A percentile compares a stretch with the other conserved stretches of the same genome.
Conservation (phyloP, 2,888 invertebrate genomes). For the Dicranocentrus wangi region DNA sequence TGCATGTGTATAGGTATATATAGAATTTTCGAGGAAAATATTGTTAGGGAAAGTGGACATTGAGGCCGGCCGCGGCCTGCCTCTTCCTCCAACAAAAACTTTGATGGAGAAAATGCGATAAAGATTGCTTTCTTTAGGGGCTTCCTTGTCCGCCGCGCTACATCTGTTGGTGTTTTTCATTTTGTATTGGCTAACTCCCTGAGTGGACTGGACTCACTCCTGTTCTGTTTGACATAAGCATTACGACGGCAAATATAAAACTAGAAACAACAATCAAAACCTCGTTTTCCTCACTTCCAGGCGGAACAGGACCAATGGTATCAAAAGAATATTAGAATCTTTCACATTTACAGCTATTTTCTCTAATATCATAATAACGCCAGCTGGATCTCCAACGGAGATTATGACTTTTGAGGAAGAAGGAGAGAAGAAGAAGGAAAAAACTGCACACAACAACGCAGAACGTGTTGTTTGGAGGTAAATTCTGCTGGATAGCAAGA, state of each 20-base stretch:
- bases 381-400: conserved; percentile 40
- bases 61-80: conserved; percentile 6
- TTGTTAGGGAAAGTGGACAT: conserved; percentile 34
- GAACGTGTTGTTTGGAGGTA: background rate
- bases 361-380: conserved; percentile 58
- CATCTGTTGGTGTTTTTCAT: conserved; percentile 51
- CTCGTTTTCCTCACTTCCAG: conserved; percentile 51
- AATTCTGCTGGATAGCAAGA: background rate
- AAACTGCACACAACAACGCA: background rate
- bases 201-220: background rate
- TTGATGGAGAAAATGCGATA: conserved; percentile 61
- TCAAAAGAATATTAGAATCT: conserved; percentile 32
- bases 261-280: conserved; percentile 56
- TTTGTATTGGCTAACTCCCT: conserved; percentile 20
- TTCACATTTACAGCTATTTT: conserved; percentile 58
- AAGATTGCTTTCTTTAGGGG: conserved; percentile 54
- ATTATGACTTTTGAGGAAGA: conserved; percentile 31
- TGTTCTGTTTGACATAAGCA: conserved; percentile 39
- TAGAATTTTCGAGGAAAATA: no score
- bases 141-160: conserved; percentile 37
- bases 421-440: background rate
- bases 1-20: no score
- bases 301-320: conserved; percentile 34
- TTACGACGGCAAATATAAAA: conserved; percentile 41
- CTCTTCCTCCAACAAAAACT: conserved; percentile 48